phyloP scores from a whole-genome alignment of 2,888 invertebrate species.

The Catocala fraxini region DNA sequence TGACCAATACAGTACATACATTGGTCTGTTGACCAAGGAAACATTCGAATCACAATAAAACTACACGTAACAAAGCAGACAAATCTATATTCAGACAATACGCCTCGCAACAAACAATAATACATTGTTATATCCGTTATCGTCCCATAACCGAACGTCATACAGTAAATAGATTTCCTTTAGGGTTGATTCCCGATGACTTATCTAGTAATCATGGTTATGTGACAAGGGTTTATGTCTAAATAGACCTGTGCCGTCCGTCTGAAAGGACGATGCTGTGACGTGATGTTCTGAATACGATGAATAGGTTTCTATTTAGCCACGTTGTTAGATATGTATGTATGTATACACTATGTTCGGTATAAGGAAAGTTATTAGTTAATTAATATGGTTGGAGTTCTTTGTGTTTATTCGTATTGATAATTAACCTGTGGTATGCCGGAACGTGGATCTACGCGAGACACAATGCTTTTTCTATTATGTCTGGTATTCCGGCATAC shows the following conservation, averaged over 20 bases:
- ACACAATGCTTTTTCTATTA: no score
- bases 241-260: conserved; percentile 29
- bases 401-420: no score
- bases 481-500: no score
- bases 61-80: no score
- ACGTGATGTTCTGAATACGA: conserved; percentile 26
- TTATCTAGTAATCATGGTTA: conserved; percentile 60
- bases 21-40: no score
- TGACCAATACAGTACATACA: no score
- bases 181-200: conserved; percentile 54
- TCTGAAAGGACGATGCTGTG: conserved; percentile 12
- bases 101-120: conserved; percentile 13
- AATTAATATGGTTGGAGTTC: neutral
- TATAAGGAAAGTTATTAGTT: neutral
- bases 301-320: conserved; percentile 33
- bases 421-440: no score
- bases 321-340: conserved; percentile 16
- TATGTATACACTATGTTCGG: neutral
- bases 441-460: no score
- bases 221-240: conserved; percentile 68
- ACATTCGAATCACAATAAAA: no score
- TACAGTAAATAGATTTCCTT: conserved; percentile 52
- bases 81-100: conserved; percentile 8
- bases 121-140: conserved; percentile 9
- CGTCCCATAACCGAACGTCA: conserved; percentile 32